Conservation (phyloP, 2,797 vertebrate genomes). For the Limosa lapponica region DNA sequence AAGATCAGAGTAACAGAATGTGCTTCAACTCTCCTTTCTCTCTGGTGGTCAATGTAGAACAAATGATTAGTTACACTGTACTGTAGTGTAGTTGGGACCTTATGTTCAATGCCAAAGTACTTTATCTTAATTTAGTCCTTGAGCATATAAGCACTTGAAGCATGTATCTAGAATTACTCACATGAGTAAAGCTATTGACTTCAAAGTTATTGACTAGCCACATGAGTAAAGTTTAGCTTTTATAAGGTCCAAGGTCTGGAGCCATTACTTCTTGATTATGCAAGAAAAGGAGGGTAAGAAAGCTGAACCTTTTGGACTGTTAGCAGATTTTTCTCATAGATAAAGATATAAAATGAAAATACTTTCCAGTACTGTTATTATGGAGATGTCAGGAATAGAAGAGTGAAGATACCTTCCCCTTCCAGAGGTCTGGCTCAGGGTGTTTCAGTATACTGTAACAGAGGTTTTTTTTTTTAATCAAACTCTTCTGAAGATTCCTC, state of each 20-base stretch:
- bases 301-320: not conserved
- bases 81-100: not conserved
- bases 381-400: not conserved
- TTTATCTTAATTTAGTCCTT: conserved; percentile 37
- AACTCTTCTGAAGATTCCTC: not conserved
- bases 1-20: not conserved
- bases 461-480: not conserved
- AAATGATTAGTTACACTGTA: not conserved
- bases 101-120: not conserved
- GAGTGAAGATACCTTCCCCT: not conserved
- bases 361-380: not conserved
- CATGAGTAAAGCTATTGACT: not conserved
- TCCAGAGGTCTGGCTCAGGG: not conserved
- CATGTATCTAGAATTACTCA: not conserved
- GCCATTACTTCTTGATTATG: not conserved
- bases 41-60: not conserved
- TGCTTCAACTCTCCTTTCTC: not conserved
- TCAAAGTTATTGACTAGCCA: not conserved
- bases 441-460: not conserved
- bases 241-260: not conserved
- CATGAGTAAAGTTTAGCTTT: not conserved
- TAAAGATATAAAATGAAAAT: not conserved
- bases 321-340: not conserved
- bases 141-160: not conserved
- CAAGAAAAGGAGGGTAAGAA: not conserved